phyloP scores from a whole-genome alignment of 2,888 invertebrate genomes.

The Zelleria hepariella region DNA sequence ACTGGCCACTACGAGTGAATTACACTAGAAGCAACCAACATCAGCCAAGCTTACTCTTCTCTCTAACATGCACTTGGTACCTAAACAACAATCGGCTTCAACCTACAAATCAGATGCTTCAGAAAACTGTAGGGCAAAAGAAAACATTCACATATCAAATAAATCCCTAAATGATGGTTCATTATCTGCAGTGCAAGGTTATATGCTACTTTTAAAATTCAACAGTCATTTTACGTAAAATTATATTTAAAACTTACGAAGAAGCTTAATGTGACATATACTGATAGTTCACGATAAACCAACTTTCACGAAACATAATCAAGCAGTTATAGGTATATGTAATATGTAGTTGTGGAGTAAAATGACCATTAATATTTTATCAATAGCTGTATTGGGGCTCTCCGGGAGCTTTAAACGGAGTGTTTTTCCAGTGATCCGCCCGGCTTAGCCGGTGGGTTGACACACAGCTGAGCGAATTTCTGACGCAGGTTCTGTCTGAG shows the following conservation, averaged over 20 bases:
- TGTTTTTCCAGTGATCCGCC: slow-evolving; percentile 29
- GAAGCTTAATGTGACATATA: neutral
- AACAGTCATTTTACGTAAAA: slow-evolving; percentile 1
- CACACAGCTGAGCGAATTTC: slow-evolving; percentile 86
- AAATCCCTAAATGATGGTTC: slow-evolving; percentile 4
- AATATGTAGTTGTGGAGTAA: neutral
- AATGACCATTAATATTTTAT: slow-evolving; percentile 2
- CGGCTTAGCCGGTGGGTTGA: slow-evolving; percentile 51
- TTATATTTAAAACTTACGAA: neutral
- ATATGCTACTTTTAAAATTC: neutral
- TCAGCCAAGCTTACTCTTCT: neutral
- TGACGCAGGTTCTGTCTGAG: slow-evolving; percentile 85
- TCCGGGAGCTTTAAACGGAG: slow-evolving; percentile 25
- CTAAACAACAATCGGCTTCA: neutral
- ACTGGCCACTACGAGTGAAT: neutral
- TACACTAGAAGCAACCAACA: neutral
- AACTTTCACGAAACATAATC: neutral
- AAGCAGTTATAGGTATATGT: neutral
- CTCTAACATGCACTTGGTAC: neutral
- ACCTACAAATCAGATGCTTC: slow-evolving; percentile 7
- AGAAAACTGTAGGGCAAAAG: slow-evolving; percentile 8
- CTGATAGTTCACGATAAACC: neutral
- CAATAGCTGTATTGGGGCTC: slow-evolving; percentile 13
- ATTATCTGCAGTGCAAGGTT: slow-evolving; percentile 2
- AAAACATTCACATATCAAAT: slow-evolving; percentile 12